Evolutionary conservation across 2,888 invertebrate species (phyloP), one percentile per base, ranked within the genome.

Genomic region (Acrobasis repandana): DNA sequence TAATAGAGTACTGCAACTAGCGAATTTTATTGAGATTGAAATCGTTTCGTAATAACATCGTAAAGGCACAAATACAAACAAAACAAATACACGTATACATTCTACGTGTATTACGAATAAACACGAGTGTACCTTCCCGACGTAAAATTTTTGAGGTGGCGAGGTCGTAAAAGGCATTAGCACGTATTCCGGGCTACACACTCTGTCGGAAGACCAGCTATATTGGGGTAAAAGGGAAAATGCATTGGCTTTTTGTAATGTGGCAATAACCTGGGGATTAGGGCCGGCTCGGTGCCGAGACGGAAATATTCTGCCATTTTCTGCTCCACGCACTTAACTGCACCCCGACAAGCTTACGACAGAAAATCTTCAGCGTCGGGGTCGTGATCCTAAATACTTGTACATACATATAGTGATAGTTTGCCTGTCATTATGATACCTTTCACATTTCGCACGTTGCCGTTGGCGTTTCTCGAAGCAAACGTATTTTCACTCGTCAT

Each of bases 241-340:
- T 87, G 87, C 90, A 90, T 86, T 82, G 84, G 79, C 85, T 90
- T 90, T 89, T 88, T 87, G 87, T 91, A 88, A 89, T 88, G 83
- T 80, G 80, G 78, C 83, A 75, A 87, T 90, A 88, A 86, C 82
- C 82, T 76, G 74, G 71, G 80, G 82, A 85, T 86, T 85, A 85
- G 79, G 82, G 69, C 70, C 76, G 72, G 67, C 74, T 54, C 54
- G 74, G 71, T 68, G 70, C 68, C 73, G 72, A 63, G 63, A 47
- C 49, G 58, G 15, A 73, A 74, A 78, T 77, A 75, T 72, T 74
- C 75, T 68, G 67, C 78, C 76, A 80, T 85, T 82, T 77, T 79
- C 73, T 75, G 73, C 75, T 72, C 67, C 61, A 73, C 73, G 67
- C 74, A 75, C 74, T 78, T 76, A 74, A 73, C 60, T 78, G 71